These are phyloP conservation scores for Dinocampus coccinellae DNA, from an alignment of 2,888 invertebrate species.

Conservation along the genomic window DNA sequence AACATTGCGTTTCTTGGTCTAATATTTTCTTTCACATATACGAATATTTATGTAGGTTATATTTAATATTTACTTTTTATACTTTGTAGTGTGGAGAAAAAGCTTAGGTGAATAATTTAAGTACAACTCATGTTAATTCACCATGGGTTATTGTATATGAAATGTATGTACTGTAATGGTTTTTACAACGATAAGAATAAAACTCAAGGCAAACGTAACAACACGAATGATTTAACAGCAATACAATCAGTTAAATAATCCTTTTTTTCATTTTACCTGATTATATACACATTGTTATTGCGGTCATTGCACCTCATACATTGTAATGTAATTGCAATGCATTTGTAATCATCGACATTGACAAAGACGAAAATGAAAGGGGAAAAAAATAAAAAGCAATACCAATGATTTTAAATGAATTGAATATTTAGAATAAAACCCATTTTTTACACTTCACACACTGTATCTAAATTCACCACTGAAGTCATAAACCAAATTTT, in stretches of 20 bases:
- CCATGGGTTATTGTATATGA: too few relatives aligned
- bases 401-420: too few relatives aligned
- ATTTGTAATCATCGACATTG: background rate
- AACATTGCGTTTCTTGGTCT: background rate
- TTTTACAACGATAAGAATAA: slow-evolving; percentile 43
- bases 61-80: background rate
- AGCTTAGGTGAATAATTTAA: slow-evolving; percentile 1
- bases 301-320: too few relatives aligned
- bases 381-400: too few relatives aligned
- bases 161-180: background rate
- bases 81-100: background rate
- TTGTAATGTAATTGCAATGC: too few relatives aligned
- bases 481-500: too few relatives aligned
- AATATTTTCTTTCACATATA: background rate
- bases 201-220: slow-evolving; percentile 27
- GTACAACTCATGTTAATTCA: background rate
- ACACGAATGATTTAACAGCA: background rate
- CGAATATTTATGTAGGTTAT: background rate
- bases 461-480: too few relatives aligned
- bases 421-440: too few relatives aligned
- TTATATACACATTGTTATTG: slow-evolving; percentile 36
- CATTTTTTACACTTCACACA: too few relatives aligned
- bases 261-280: slow-evolving; percentile 46
- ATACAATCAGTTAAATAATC: slow-evolving; percentile 45
- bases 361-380: too few relatives aligned